phyloP scores from a whole-genome alignment of 2,888 invertebrate species.

The Megaustenia siamemsis region DNA sequence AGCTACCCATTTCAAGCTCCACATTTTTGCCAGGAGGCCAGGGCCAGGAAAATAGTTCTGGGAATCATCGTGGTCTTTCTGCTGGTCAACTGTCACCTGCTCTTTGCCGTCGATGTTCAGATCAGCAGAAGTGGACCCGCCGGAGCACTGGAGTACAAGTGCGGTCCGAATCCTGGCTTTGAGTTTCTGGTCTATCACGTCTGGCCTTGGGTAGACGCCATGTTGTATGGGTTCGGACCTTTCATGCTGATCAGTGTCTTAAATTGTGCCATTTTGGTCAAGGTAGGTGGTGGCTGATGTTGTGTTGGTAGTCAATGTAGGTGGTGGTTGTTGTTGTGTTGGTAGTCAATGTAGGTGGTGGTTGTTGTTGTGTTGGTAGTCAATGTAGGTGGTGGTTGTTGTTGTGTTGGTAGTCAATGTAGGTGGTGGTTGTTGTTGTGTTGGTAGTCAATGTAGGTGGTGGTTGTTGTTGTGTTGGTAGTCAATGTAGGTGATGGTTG shows the following conservation, averaged over 20 bases:
- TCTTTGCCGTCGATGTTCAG: constrained; percentile 70
- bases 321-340: too few species aligned
- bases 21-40: constrained; percentile 68
- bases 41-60: constrained; percentile 71
- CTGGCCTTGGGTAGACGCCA: constrained; percentile 78
- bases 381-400: too few species aligned
- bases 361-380: too few species aligned
- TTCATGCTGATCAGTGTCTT: constrained; percentile 71
- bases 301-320: too few species aligned
- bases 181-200: constrained; percentile 63
- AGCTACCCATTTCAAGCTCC: constrained; percentile 72
- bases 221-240: constrained; percentile 76
- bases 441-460: too few species aligned
- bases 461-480: too few species aligned
- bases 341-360: too few species aligned
- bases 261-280: constrained; percentile 68
- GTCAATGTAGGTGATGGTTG: too few species aligned
- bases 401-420: too few species aligned
- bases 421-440: too few species aligned
- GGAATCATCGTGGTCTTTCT: constrained; percentile 65
- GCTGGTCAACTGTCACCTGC: constrained; percentile 72
- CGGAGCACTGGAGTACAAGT: constrained; percentile 56
- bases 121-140: constrained; percentile 48
- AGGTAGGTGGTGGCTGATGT: constrained; percentile 67
- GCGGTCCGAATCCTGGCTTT: constrained; percentile 60